Evolutionary conservation across 2,797 vertebrate genomes (phyloP).

Genomic region (Sebastolobus alascanus): DNA sequence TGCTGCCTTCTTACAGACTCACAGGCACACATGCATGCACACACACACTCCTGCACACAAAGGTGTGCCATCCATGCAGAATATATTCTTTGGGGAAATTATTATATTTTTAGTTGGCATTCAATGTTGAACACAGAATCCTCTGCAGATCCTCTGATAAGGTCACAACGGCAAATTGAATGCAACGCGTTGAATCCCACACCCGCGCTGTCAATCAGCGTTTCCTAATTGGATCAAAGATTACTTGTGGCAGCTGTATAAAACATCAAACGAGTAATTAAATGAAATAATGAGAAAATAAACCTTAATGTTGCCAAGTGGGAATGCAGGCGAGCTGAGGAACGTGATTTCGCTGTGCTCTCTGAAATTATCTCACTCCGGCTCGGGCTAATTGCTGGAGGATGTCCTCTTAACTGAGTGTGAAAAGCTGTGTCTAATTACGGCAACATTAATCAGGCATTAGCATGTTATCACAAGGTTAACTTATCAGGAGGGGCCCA

Average conservation of each 20-base stretch:
- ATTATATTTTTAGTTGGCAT: constrained; percentile 64
- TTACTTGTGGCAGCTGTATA: constrained; percentile 82
- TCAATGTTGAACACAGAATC: constrained; percentile 57
- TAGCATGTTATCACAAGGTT: constrained; percentile 88
- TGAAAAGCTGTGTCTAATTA: constrained; percentile 89
- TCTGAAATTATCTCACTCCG: constrained; percentile 83
- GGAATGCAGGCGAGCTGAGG: constrained; percentile 73
- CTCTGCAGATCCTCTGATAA: constrained; percentile 74
- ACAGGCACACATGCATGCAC: constrained; percentile 5
- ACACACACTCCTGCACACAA: constrained; percentile 3
- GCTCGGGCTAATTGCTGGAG: constrained; percentile 86
- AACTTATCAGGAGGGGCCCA: constrained; percentile 85
- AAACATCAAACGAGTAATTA: constrained; percentile 86
- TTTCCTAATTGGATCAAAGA: constrained; percentile 84
- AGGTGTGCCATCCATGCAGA: constrained; percentile 48
- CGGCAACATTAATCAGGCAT: constrained; percentile 87
- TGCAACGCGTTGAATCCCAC: constrained; percentile 67
- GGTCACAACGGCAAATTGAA: constrained; percentile 76
- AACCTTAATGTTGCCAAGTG: constrained; percentile 84
- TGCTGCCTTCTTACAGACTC: constrained; percentile 23
- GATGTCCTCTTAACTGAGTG: constrained; percentile 87
- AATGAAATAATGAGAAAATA: constrained; percentile 86
- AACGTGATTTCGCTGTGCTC: constrained; percentile 78
- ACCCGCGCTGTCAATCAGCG: constrained; percentile 78
- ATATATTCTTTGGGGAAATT: constrained; percentile 62